Evolutionary conservation across 1,140 invertebrate species (phyloP), one percentile per base, ranked within the genome.

Genomic region (Pollicipes pollicipes): DNA sequence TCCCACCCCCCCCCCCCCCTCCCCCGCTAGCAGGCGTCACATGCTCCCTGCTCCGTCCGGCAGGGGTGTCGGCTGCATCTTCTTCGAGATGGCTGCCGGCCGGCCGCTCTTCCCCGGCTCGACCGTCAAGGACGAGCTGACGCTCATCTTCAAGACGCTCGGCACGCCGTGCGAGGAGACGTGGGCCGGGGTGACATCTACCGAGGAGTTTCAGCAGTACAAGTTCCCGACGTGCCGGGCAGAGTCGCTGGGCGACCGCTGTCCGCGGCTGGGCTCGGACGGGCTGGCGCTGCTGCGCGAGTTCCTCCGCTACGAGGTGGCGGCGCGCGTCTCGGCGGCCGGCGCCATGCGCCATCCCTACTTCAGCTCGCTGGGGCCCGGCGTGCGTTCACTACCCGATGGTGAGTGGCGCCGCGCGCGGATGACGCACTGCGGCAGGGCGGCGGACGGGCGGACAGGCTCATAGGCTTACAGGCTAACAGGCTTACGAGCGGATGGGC

Each of bases 21-120:
- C n/a, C n/a, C n/a, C n/a, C n/a, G n/a, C n/a, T n/a, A n/a, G n/a
- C n/a, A n/a, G n/a, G n/a, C n/a, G n/a, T n/a, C n/a, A n/a, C n/a
- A n/a, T n/a, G n/a, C n/a, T n/a, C n/a, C n/a, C n/a, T n/a, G n/a
- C n/a, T 68, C 58, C 69, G 37, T 45, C 10, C 75, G 79, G 31
- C 77, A 85, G 84, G 85, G 88, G 87, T 71, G 87, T 88, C 67
- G 87, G 88, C 17, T 88, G 87, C 78, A 89, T 88, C 74, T 85
- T 88, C 76, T 88, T 83, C 77, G 88, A 89, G 77, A 88, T 88
- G 88, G 82, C 84, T 8, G 82, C 81, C 75, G 87, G 87, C 30
- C 78, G 84, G 69, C 86, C 87, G 31, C 77, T 89, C 70, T 88
- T 89, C 76, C 87, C 87, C 28, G 88, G 85, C 67, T 83, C 83